Base-by-base conservation (phyloP, 1,140 invertebrate species). In the Apis dorsata region DNA sequence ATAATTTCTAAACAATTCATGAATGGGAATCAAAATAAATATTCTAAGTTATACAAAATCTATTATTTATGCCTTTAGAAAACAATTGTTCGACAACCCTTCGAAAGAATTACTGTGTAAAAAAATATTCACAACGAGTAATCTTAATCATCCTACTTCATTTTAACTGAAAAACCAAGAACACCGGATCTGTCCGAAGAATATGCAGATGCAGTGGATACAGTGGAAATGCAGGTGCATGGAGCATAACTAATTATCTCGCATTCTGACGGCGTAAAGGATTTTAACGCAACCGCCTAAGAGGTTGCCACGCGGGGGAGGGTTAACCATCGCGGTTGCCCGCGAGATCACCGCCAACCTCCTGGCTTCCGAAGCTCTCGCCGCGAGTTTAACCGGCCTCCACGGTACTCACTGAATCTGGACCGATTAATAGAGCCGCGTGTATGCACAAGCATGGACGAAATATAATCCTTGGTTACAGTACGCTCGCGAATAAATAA, bases 211-310 rank as follows among this genome's bases (percentile, higher is more conserved):
- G 1, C n/a, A 10, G 24, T 24, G 24, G 24, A 24, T 24, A 24
- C 24, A 69, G 44, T 19, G 55, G 65, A 70, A 72, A 65, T 57
- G 65, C 12, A 13, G 10, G 68, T 57, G 65, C n/a, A 66, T 57
- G 53, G 11, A 8, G 34, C 17, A 21, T 24, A 69, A 51, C 80
- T 82, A 82, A 83, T 83, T 83, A 83, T 79, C 81, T 79, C 51
- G 81, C 75, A 83, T 83, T 83, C 81, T 79, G 68, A 34, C 19
- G 59, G 28, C 11, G 17, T 49, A 17, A 49, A 79, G 76, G 59
- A 83, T 83, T 83, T 83, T 83, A 79, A 83, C 68, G 15, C 76
- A 17, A 83, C 81, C 81, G 24, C 76, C 49, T 83, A 65, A 83
- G 81, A 83, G 76, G 60, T 44, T 69, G 10, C 73, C 51, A n/a